These are phyloP conservation scores for Catostomus latipinnis DNA, from an alignment of 2,797 vertebrate genomes.

Conservation along the genomic window DNA sequence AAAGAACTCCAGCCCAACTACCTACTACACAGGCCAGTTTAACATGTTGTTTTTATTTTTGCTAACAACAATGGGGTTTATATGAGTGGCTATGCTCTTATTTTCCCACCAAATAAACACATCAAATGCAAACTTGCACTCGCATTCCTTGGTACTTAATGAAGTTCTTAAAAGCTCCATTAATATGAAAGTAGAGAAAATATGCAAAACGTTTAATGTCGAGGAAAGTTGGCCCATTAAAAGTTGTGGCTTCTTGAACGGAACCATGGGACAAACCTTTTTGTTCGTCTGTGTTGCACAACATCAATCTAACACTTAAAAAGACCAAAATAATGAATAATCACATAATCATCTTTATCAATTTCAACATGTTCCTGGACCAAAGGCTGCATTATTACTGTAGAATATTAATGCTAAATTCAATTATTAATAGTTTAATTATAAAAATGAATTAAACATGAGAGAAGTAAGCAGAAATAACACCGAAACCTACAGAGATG, in stretches of 20 bases:
- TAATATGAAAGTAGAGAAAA: constrained; percentile 66
- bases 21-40: constrained; percentile 69
- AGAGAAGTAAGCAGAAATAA: constrained; percentile 41
- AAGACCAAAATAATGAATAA: constrained; percentile 48
- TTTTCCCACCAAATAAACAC: constrained; percentile 61
- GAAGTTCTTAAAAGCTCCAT: constrained; percentile 72
- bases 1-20: constrained; percentile 72
- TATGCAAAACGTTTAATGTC: constrained; percentile 57
- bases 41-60: constrained; percentile 68
- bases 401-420: constrained; percentile 48
- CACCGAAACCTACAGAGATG: neutral
- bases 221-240: constrained; percentile 57
- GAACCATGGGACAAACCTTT: constrained; percentile 38
- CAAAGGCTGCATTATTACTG: constrained; percentile 39
- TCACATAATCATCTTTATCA: constrained; percentile 51
- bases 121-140: constrained; percentile 70
- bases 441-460: constrained; percentile 49
- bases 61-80: constrained; percentile 67
- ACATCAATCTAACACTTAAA: constrained; percentile 54
- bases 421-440: constrained; percentile 58
- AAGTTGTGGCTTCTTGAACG: constrained; percentile 62
- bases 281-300: constrained; percentile 9
- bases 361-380: constrained; percentile 38
- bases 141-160: constrained; percentile 72
- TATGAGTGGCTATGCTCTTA: constrained; percentile 68